Conservation (phyloP, 2,113 vertebrate genomes). For the Sceloporus undulatus region DNA sequence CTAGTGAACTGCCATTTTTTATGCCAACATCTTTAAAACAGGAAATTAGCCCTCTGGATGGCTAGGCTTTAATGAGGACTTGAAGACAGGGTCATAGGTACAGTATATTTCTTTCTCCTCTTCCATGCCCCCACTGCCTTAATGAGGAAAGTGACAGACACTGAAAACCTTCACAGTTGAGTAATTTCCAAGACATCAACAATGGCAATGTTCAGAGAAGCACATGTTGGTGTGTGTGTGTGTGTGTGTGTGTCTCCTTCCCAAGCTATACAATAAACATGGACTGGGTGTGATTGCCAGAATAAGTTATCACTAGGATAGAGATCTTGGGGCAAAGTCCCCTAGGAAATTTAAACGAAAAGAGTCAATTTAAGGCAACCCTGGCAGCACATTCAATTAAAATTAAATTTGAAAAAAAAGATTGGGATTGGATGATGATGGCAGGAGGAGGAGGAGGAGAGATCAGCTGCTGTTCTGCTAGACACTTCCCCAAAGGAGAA, state of each 20-base stretch:
- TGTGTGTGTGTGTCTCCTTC: slow-evolving; percentile 26
- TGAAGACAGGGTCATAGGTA: slow-evolving; percentile 77
- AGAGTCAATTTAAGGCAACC: slow-evolving; percentile 74
- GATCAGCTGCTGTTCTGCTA: slow-evolving; percentile 69
- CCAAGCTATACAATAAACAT: slow-evolving; percentile 72
- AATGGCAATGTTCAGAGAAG: slow-evolving; percentile 64
- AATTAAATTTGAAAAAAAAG: slow-evolving; percentile 74
- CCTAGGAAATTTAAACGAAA: slow-evolving; percentile 78
- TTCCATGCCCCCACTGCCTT: slow-evolving; percentile 71
- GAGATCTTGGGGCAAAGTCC: slow-evolving; percentile 76
- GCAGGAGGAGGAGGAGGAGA: slow-evolving; percentile 29
- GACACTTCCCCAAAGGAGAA: slow-evolving; percentile 65
- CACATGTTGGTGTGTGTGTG: slow-evolving; percentile 31
- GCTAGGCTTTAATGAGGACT: slow-evolving; percentile 79
- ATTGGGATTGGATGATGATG: neutral
- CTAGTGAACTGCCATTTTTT: slow-evolving; percentile 66
- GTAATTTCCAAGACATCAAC: slow-evolving; percentile 81
- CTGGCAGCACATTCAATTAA: slow-evolving; percentile 77
- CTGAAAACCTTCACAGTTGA: slow-evolving; percentile 82
- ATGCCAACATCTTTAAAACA: slow-evolving; percentile 80
- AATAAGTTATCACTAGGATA: slow-evolving; percentile 82
- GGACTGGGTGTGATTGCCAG: slow-evolving; percentile 68
- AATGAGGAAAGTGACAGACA: slow-evolving; percentile 86
- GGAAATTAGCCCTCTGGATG: slow-evolving; percentile 76
- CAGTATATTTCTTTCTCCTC: slow-evolving; percentile 74